Evolutionary conservation across 2,113 vertebrate species (phyloP), one percentile per base, ranked within the genome.

Genomic region (Zosterops borbonicus): DNA sequence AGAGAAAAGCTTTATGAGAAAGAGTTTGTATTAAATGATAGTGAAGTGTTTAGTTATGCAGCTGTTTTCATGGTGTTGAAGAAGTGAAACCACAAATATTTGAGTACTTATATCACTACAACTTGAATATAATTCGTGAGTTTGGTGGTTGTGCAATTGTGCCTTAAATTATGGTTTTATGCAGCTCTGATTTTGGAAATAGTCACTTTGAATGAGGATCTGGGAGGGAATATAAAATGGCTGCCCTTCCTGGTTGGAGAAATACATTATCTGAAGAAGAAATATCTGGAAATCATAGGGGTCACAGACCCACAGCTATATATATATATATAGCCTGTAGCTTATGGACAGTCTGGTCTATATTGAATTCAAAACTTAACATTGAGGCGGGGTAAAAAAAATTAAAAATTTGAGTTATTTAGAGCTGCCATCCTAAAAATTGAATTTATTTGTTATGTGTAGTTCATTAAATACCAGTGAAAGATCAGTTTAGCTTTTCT

Each of bases 341-440:
- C 37, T 92, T 49, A 69, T 12, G 19, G 27, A n/a, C 2, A 1
- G 22, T 52, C 17, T 49, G 6, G 5, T 58, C 31, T 33, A 7
- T n/a, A 28, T 7, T 24, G 28, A 85, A 70, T 69, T 90, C 14
- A 67, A 58, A 78, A 58, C 14, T 46, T 59, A 64, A 9, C 17
- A 44, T 5, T 17, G 11, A 9, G 11, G 6, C 0, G 4, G 4
- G 31, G 13, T 11, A 1, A 2, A 4, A 4, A 5, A 25, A 5
- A 9, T 8, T 7, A 17, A 47, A 55, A 46, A 21, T 5, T 1
- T 2, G 12, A 25, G 11, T n/a, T 70, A 7, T 31, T 65, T 53
- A 47, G 55, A 87, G 58, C 33, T 14, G 2, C 18, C 8, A 53
- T 46, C 28, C 46, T 73, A 52, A 75, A 47, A 50, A 47, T 1